Evolutionary conservation across 1,140 invertebrate genomes (phyloP).

Genomic region (Plectrocnemia conspersa): DNA sequence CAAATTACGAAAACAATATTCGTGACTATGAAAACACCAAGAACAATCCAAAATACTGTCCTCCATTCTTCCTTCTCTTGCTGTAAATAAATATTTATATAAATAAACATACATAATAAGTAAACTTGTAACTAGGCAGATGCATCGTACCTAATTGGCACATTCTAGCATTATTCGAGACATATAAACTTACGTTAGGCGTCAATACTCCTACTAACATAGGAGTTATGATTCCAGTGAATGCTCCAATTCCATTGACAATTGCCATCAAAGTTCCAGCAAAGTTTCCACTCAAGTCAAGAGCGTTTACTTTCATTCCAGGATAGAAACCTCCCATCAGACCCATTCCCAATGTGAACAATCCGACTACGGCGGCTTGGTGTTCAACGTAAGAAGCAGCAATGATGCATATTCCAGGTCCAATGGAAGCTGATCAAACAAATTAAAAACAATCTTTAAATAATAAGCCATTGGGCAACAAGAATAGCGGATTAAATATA

Average conservation of each 20-base stretch:
- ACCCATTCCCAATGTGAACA: slow-evolving; percentile 66
- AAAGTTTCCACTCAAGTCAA: slow-evolving; percentile 74
- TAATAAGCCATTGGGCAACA: background rate
- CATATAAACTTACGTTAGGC: slow-evolving; percentile 57
- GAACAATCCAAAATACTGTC: slow-evolving; percentile 69
- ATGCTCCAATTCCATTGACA: slow-evolving; percentile 69
- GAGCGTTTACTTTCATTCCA: slow-evolving; percentile 67
- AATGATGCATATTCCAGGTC: slow-evolving; percentile 55
- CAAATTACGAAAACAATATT: slow-evolving; percentile 63
- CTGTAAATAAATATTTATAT: slow-evolving; percentile 4
- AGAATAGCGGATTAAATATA: background rate
- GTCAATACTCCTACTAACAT: slow-evolving; percentile 73
- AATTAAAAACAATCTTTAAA: slow-evolving; percentile 31
- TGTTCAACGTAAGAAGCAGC: slow-evolving; percentile 59
- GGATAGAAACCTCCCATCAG: slow-evolving; percentile 67
- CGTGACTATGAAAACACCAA: slow-evolving; percentile 61
- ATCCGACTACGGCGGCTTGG: slow-evolving; percentile 47
- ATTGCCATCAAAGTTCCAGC: slow-evolving; percentile 76
- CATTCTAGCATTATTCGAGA: too few relatives aligned
- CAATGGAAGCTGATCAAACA: slow-evolving; percentile 47
- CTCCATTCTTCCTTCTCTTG: slow-evolving; percentile 68
- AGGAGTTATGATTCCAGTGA: slow-evolving; percentile 70
- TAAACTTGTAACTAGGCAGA: too few relatives aligned
- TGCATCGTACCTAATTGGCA: too few relatives aligned
- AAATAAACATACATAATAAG: too few relatives aligned